Percentiles rank a stretch among this genome's conserved stretches.
Evolutionary conservation across 1,140 invertebrate genomes (phyloP).

Genomic region (Schlechtendalia chinensis): DNA sequence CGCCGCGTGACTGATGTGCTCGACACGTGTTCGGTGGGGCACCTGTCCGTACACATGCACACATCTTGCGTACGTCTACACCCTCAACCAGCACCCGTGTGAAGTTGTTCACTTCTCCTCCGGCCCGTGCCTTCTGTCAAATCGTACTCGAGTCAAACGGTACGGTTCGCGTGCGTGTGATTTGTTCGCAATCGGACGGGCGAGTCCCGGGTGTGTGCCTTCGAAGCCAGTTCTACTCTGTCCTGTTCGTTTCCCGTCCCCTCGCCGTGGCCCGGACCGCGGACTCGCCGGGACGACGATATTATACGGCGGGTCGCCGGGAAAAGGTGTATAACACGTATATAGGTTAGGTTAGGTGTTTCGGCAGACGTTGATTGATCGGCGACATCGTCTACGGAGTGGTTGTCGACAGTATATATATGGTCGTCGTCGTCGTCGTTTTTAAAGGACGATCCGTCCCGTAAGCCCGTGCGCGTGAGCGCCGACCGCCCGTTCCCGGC

Average conservation of each 20-base stretch:
- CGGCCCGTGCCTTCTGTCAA: background rate
- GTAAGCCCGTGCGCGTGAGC: no score
- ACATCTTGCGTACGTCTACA: background rate
- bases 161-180: constrained; percentile 21
- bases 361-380: constrained; percentile 43
- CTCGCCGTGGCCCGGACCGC: no score
- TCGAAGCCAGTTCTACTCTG: constrained; percentile 17
- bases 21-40: background rate
- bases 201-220: background rate
- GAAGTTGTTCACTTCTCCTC: background rate
- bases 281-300: background rate
- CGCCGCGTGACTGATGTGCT: constrained; percentile 18
- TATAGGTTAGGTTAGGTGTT: background rate
- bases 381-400: constrained; percentile 21
- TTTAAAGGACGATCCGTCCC: background rate
- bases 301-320: no score
- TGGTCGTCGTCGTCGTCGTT: background rate
- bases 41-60: no score
- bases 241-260: background rate
- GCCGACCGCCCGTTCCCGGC: no score
- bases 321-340: no score
- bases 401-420: background rate
- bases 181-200: constrained; percentile 4
- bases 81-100: background rate
- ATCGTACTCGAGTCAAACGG: constrained; percentile 15